Percentiles rank a stretch among this genome's conserved stretches.
Evolutionary conservation across 2,797 vertebrate species (phyloP).

Genomic region (Rhadinocentrus ornatus): DNA sequence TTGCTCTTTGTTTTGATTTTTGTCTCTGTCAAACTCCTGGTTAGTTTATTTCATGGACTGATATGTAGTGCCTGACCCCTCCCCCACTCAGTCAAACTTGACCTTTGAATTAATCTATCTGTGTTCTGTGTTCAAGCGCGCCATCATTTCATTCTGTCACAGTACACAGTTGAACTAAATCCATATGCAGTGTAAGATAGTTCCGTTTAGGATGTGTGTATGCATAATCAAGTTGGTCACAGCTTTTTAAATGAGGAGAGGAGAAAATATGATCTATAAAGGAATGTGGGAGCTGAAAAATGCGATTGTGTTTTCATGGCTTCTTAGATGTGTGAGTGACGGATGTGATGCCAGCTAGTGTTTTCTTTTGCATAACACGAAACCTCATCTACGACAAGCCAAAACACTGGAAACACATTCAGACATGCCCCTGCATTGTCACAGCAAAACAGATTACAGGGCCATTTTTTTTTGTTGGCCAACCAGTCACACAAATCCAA

Average conservation of each 20-base stretch:
- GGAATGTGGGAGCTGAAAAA: constrained; percentile 48
- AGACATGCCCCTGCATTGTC: constrained; percentile 14
- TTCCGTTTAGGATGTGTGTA: constrained; percentile 30
- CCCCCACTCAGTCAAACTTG: not conserved
- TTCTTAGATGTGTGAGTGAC: constrained; percentile 51
- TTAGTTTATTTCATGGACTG: not conserved
- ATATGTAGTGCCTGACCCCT: not conserved
- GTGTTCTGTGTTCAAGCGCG: not conserved
- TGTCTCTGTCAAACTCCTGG: not conserved
- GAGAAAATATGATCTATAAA: constrained; percentile 56
- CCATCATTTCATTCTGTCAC: not conserved
- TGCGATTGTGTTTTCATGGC: constrained; percentile 66
- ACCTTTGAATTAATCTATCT: not conserved
- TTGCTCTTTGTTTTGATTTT: not conserved
- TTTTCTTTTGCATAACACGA: constrained; percentile 38
- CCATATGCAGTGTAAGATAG: constrained; percentile 28
- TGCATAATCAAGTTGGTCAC: constrained; percentile 67
- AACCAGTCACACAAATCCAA: constrained; percentile 51
- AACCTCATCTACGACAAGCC: constrained; percentile 33
- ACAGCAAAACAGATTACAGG: constrained; percentile 46
- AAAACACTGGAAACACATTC: constrained; percentile 19
- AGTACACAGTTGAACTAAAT: constrained; percentile 10
- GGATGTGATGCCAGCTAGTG: constrained; percentile 26
- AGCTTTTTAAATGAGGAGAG: constrained; percentile 50
- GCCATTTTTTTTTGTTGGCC: constrained; percentile 36